Percentiles rank a stretch among this genome's conserved stretches.
Evolutionary conservation across 53 echinoderm and acorn worm genomes (phyloP).

Genomic region (Henricia sp.): DNA sequence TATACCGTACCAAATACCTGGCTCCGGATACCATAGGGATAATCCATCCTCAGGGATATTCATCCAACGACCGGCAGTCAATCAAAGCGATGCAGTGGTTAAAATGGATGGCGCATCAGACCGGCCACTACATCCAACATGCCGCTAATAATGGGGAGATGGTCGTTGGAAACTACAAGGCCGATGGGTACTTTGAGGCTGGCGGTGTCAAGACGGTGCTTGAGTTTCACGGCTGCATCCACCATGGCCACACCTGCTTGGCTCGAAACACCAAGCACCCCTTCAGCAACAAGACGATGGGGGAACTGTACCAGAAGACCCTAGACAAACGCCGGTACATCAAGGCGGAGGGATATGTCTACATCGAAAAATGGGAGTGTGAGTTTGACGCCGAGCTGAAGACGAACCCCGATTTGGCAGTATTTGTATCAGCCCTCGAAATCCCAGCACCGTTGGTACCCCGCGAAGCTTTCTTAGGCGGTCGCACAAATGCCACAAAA

Average conservation of each 20-base stretch:
- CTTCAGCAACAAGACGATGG: slow-evolving; percentile 22
- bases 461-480: slow-evolving; percentile 54
- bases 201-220: slow-evolving; percentile 49
- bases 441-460: slow-evolving; percentile 48
- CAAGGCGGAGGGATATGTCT: neutral
- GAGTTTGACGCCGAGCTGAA: slow-evolving; percentile 26
- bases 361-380: slow-evolving; percentile 69
- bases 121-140: slow-evolving; percentile 52
- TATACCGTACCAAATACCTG: slow-evolving; percentile 69
- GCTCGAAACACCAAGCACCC: slow-evolving; percentile 38
- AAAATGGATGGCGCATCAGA: slow-evolving; percentile 18
- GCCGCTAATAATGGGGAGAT: slow-evolving; percentile 48
- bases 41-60: slow-evolving; percentile 49
- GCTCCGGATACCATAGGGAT: slow-evolving; percentile 51
- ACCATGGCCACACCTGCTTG: slow-evolving; percentile 41
- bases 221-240: slow-evolving; percentile 50
- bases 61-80: slow-evolving; percentile 63
- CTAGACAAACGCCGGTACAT: slow-evolving; percentile 5
- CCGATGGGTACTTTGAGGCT: slow-evolving; percentile 48
- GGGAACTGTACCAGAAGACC: slow-evolving; percentile 41
- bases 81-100: slow-evolving; percentile 58
- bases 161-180: slow-evolving; percentile 47
- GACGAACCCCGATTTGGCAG: neutral
- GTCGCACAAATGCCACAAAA: slow-evolving; percentile 55
- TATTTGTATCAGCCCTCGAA: slow-evolving; percentile 10